A percentile compares a stretch with the other conserved stretches of the same genome.
phyloP scores from a whole-genome alignment of 2,888 invertebrate species.

The Syrphus vitripennis region DNA sequence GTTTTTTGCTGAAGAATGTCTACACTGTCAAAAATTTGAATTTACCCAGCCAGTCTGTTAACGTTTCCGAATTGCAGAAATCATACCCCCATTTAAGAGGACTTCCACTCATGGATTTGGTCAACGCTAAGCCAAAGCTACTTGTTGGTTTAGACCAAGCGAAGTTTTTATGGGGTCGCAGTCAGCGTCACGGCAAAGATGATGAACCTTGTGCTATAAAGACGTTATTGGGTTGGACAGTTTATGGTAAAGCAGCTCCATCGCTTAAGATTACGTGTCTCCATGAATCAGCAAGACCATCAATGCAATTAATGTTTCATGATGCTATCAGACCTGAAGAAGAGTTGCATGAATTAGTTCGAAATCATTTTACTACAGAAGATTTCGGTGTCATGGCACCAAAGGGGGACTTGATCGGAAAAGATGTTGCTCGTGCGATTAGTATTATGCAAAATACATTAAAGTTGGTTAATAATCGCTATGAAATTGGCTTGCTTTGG shows the following conservation, averaged over 20 bases:
- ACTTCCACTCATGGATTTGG: neutral
- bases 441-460: too few relatives aligned
- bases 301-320: conserved; percentile 8
- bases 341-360: neutral
- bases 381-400: neutral
- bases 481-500: too few relatives aligned
- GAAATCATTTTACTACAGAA: neutral
- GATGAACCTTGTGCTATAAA: neutral
- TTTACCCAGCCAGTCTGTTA: neutral
- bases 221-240: neutral
- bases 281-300: neutral
- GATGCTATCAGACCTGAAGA: neutral
- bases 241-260: neutral
- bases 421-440: too few relatives aligned
- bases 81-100: neutral
- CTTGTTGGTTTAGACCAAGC: conserved; percentile 1
- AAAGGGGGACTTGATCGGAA: neutral
- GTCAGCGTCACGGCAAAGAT: neutral
- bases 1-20: neutral
- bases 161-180: neutral
- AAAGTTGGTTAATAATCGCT: too few relatives aligned
- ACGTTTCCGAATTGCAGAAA: neutral
- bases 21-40: neutral
- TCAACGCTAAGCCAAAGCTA: neutral
- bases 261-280: neutral